phyloP scores from a whole-genome alignment of 2,888 invertebrate genomes.

The Machimus rusticus region DNA sequence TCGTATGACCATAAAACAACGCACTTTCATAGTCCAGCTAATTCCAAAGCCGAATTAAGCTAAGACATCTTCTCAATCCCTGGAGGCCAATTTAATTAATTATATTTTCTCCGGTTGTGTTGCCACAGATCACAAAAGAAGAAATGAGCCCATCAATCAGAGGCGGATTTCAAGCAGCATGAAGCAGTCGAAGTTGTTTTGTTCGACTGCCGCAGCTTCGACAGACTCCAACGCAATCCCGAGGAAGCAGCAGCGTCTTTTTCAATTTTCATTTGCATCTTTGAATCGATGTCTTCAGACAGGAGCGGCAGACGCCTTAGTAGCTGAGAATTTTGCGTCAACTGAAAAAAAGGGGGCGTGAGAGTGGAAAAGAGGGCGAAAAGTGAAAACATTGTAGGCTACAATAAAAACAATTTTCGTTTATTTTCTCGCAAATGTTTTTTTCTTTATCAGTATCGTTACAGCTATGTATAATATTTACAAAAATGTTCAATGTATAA shows the following conservation, averaged over 20 bases:
- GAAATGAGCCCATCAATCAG: not conserved
- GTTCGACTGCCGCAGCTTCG: not conserved
- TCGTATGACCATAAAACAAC: not conserved
- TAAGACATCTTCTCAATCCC: not conserved
- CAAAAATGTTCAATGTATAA: conserved; percentile 40
- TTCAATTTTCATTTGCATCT: not conserved
- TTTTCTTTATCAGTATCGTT: conserved; percentile 38
- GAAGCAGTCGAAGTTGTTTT: not conserved
- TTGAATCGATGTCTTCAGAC: not conserved
- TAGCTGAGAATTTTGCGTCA: not conserved
- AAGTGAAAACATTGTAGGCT: not conserved
- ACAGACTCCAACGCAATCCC: not conserved
- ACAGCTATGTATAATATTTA: conserved; percentile 40
- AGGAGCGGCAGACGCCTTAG: not conserved
- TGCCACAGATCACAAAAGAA: not conserved
- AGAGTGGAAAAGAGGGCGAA: not conserved
- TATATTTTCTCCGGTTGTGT: not conserved
- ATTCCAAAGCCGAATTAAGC: not conserved
- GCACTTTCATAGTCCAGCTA: not conserved
- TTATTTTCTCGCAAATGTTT: conserved; percentile 27
- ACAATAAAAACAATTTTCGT: conserved; percentile 41
- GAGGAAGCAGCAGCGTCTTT: not conserved
- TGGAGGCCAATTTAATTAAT: not conserved
- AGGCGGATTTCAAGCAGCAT: not conserved
- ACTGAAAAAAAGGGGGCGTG: not conserved